A percentile compares a stretch with the other conserved stretches of the same genome.
Conservation (phyloP, 2,797 vertebrate species). For the Platyrinchus mystaceus region DNA sequence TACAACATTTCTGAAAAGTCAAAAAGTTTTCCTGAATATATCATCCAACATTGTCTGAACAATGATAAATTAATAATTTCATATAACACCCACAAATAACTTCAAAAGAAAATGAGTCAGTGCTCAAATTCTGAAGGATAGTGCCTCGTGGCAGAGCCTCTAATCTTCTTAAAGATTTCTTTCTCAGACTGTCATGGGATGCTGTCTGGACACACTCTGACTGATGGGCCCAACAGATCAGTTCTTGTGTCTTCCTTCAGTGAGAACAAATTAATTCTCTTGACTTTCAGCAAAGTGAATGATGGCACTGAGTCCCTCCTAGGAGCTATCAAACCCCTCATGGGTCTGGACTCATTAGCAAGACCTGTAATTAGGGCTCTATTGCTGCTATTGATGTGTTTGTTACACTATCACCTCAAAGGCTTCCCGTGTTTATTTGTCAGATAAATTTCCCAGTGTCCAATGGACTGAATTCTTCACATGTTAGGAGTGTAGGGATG, state of each 20-base stretch:
- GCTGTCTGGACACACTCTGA: background rate
- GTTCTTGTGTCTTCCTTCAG: background rate
- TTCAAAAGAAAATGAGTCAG: conserved; percentile 1
- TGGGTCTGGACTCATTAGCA: background rate
- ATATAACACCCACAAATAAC: background rate
- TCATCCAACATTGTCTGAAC: background rate
- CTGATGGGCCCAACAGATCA: background rate
- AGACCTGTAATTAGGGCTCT: background rate
- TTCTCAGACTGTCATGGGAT: background rate
- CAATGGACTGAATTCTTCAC: background rate
- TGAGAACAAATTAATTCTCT: background rate
- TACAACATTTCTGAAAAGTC: background rate
- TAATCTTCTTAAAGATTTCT: background rate
- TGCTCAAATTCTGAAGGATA: background rate
- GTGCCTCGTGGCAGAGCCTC: background rate
- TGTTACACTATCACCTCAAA: background rate
- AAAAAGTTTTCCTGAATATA: background rate
- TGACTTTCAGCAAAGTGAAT: background rate
- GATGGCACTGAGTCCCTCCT: background rate
- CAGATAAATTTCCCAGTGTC: background rate
- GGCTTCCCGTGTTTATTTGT: background rate
- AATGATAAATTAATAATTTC: background rate
- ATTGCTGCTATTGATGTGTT: background rate
- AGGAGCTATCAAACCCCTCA: background rate
- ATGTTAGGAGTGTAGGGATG: background rate